Base-by-base conservation (phyloP, 2,797 vertebrate genomes). In the Rhadinocentrus ornatus region DNA sequence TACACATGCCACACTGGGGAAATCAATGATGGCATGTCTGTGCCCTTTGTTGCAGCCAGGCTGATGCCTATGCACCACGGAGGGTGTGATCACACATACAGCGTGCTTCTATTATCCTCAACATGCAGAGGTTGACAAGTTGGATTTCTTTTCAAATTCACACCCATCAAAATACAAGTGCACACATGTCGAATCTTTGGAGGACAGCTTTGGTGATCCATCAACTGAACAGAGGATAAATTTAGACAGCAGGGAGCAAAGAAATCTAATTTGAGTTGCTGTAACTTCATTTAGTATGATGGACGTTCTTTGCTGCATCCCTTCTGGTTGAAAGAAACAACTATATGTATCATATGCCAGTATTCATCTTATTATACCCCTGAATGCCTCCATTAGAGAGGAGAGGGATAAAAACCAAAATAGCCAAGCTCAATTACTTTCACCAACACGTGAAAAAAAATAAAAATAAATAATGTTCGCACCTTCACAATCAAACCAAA, bases 221-320 rank as follows among this genome's bases (percentile, higher is more conserved):
- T 89, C 83, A 84, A 46, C 55, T 50, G 44, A 64, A 54, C 32
- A 2, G 62, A 61, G 54, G 13, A 29, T 59, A 50, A 32, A 68
- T 86, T 69, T 59, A 62, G 73, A 81, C 26, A 50, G 58, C 13
- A 39, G 69, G 44, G 26, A 55, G 44, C 6, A 58, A 46, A 48
- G n/a, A 55, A 76, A 86, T 86, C 71, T 62, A 50, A 82, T 88
- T 62, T 50, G 26, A 67, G 76, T 44, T 18, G 4, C 57, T 70
- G 35, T 83, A 84, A 88, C 73, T 80, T 82, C 13, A 71, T 89
- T 89, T 64, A 29, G 52, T 31, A 16, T 82, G 81, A 89, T 82
- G 84, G 84, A 85, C 48, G 59, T 46, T 32, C 15, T 65, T 57
- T 62, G 63, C 73, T 75, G 62, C 37, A 63, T 35, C 59, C 53